Conservation (phyloP, 2,888 invertebrate genomes). For the Endotricha flammealis region DNA sequence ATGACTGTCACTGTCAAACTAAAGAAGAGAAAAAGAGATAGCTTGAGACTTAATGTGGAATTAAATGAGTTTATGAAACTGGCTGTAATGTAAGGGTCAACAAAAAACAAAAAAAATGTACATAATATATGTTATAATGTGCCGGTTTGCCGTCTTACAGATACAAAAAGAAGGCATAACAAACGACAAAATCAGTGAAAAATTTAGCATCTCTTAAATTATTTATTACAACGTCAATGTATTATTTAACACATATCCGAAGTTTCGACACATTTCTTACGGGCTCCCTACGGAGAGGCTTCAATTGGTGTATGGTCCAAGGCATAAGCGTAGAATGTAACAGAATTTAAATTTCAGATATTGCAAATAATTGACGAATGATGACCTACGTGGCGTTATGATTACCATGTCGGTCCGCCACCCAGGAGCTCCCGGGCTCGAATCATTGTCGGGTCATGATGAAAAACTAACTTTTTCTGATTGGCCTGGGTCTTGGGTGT, state of each 20-base stretch:
- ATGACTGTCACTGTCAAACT: too few relatives aligned
- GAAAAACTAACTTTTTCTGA: too few relatives aligned
- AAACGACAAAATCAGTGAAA: conserved; percentile 5
- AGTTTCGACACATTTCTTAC: conserved; percentile 60
- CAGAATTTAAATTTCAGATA: too few relatives aligned
- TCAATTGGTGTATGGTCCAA: conserved; percentile 30
- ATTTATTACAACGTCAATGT: conserved; percentile 66
- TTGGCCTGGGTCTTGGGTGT: background rate
- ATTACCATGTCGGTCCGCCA: background rate
- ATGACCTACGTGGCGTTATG: background rate
- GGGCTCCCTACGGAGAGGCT: conserved; percentile 53
- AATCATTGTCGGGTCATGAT: too few relatives aligned
- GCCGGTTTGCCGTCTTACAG: background rate
- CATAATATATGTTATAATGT: too few relatives aligned
- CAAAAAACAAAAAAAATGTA: too few relatives aligned
- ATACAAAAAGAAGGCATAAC: conserved; percentile 5
- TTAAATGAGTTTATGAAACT: too few relatives aligned
- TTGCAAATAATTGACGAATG: too few relatives aligned
- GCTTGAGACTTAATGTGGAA: too few relatives aligned
- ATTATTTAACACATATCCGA: conserved; percentile 67
- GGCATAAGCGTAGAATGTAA: conserved; percentile 15
- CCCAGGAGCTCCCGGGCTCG: too few relatives aligned
- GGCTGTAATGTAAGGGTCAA: too few relatives aligned
- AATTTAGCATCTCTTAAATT: conserved; percentile 49
- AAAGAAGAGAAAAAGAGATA: too few relatives aligned